These are phyloP conservation scores for Boloria euphrosyne DNA, from an alignment of 2,888 invertebrate genomes.

Conservation along the genomic window DNA sequence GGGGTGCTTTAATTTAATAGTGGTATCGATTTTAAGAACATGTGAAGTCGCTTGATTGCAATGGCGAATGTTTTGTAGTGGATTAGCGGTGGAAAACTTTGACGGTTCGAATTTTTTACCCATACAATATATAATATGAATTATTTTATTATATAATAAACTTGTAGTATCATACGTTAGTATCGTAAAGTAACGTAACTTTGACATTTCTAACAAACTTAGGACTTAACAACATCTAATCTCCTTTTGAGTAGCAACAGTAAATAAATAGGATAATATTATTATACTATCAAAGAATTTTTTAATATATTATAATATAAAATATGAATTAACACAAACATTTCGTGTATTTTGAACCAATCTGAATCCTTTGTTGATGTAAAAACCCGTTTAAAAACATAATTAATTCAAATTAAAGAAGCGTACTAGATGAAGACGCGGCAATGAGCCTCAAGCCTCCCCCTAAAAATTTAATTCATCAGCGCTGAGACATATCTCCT, in stretches of 20 bases:
- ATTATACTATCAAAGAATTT: neutral
- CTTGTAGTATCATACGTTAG: no score
- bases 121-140: no score
- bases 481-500: slow-evolving; percentile 78
- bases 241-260: neutral
- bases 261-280: neutral
- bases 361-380: slow-evolving; percentile 27
- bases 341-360: slow-evolving; percentile 13
- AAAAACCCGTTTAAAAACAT: slow-evolving; percentile 53
- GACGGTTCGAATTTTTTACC: no score
- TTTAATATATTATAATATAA: no score
- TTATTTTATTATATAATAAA: no score
- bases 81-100: neutral
- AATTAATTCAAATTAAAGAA: slow-evolving; percentile 77
- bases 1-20: slow-evolving; percentile 39
- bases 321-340: slow-evolving; percentile 1
- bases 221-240: no score
- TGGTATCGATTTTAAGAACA: slow-evolving; percentile 30
- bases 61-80: neutral
- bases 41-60: slow-evolving; percentile 10
- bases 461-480: slow-evolving; percentile 83
- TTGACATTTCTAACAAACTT: no score
- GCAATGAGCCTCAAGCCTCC: slow-evolving; percentile 70
- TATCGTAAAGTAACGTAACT: no score
- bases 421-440: slow-evolving; percentile 74